Evolutionary conservation across 2,888 invertebrate species (phyloP).

Genomic region (Drosophila barbarae): DNA sequence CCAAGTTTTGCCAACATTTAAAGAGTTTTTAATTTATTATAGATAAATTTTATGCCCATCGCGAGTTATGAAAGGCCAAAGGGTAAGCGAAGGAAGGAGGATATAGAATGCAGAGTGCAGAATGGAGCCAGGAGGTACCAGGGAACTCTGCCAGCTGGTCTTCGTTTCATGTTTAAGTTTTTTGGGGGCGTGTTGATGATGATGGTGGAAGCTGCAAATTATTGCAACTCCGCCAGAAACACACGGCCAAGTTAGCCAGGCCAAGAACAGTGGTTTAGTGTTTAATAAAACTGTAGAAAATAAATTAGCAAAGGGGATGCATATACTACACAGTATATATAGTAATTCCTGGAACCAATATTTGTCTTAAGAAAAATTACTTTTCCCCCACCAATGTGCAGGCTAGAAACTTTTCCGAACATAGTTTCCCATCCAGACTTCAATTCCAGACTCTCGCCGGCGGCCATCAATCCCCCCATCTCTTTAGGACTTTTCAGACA

Average conservation of each 20-base stretch:
- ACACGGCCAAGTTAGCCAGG: constrained; percentile 4
- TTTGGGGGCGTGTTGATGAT: constrained; percentile 68
- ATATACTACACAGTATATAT: not conserved
- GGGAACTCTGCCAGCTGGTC: constrained; percentile 40
- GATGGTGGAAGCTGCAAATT: constrained; percentile 68
- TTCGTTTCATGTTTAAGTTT: constrained; percentile 15
- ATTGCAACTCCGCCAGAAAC: constrained; percentile 41
- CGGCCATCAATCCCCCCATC: constrained; percentile 24
- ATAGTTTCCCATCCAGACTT: constrained; percentile 15
- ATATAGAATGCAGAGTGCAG: constrained; percentile 1
- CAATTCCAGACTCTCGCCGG: constrained; percentile 19
- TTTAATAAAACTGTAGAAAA: not conserved
- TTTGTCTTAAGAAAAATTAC: not conserved
- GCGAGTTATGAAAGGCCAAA: constrained; percentile 31
- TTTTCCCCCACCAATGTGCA: constrained; percentile 7
- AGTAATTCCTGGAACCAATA: not conserved
- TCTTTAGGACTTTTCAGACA: constrained; percentile 40
- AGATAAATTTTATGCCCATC: constrained; percentile 64
- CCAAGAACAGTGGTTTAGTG: constrained; percentile 18
- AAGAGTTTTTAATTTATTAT: constrained; percentile 78
- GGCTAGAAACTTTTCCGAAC: constrained; percentile 10
- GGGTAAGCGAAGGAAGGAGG: constrained; percentile 13
- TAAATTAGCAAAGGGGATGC: not conserved
- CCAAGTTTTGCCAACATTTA: constrained; percentile 71
- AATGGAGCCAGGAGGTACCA: constrained; percentile 4